Evolutionary conservation across 2,797 vertebrate species (phyloP), one percentile per base, ranked within the genome.

Genomic region (Eutrigla gurnardus): DNA sequence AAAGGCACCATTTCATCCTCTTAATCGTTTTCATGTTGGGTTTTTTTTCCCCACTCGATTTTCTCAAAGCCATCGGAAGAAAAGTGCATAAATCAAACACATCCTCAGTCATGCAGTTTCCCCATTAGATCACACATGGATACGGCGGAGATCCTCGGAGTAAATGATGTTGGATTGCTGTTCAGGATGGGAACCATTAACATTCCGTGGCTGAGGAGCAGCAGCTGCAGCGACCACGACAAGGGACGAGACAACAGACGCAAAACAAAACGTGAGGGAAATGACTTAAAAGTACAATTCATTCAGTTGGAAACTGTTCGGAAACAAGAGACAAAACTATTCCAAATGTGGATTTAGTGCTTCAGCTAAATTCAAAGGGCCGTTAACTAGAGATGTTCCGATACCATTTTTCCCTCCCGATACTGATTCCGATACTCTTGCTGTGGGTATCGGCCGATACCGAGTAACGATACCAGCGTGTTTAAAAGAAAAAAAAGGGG

Each of bases 131-230:
- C 68, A 64, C 12, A 49, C 17, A 15, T 6, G n/a, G 42, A 69
- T 36, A 45, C 39, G 39, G 57, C 17, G 0, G 60, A 55, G 36
- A 75, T 17, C 40, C 45, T 40, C 3, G 17, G 25, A 79, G 65
- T 18, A 72, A 58, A 72, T 71, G 15, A 53, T 33, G 17, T 8
- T 33, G 45, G 58, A 73, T 78, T 49, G 66, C 40, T 59, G 33
- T 33, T 50, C 53, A 77, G 63, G 61, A 72, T 61, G 70, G 70
- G 7, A 84, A 73, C 46, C 40, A 82, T 82, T 83, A 70, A 62
- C 55, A 71, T 78, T 79, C 66, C 58, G 65, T 65, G 67, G 63
- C 43, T 74, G 43, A 68, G 50, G 65, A 54, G 74, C 39, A 68
- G 70, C 53, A 67, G 62, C 71, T 66, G 68, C 78, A 67, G 57